These are phyloP conservation scores for Stramonita haemastoma DNA, from an alignment of 2,888 invertebrate species.

Conservation along the genomic window DNA sequence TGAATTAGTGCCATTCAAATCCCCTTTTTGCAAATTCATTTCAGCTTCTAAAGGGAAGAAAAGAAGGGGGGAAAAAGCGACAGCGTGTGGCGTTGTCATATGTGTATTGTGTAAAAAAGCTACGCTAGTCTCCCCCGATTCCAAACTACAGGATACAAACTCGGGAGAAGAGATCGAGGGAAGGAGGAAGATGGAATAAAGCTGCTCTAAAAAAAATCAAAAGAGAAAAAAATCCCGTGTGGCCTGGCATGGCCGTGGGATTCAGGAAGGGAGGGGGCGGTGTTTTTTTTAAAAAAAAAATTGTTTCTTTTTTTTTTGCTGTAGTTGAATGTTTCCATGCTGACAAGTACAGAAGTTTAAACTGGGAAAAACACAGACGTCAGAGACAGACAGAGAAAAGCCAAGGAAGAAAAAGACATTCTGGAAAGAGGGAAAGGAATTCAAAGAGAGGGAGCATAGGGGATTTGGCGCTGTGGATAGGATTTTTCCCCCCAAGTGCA, in stretches of 20 bases:
- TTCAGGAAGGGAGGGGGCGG: neutral
- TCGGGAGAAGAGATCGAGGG: neutral
- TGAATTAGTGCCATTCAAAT: constrained; percentile 50
- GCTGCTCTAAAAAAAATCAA: neutral
- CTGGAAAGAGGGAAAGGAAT: neutral
- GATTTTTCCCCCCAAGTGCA: neutral
- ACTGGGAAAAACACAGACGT: constrained; percentile 26
- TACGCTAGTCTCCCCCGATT: neutral
- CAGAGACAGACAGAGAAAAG: constrained; percentile 18
- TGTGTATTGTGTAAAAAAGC: constrained; percentile 32
- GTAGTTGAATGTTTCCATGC: constrained; percentile 7
- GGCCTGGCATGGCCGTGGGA: neutral
- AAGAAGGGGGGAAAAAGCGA: constrained; percentile 15
- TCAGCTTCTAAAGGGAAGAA: constrained; percentile 31
- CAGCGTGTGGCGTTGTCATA: constrained; percentile 41
- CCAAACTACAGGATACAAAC: neutral
- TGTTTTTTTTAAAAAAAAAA: too few relatives aligned
- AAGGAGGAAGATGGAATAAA: neutral
- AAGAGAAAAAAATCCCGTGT: neutral
- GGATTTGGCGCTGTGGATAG: neutral
- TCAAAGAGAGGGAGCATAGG: neutral
- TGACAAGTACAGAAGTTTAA: constrained; percentile 22
- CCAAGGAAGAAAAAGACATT: neutral
- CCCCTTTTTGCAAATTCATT: constrained; percentile 47
- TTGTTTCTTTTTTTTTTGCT: too few relatives aligned